Base-by-base conservation (phyloP, 2,888 invertebrate genomes). In the Heteropelma amictum region DNA sequence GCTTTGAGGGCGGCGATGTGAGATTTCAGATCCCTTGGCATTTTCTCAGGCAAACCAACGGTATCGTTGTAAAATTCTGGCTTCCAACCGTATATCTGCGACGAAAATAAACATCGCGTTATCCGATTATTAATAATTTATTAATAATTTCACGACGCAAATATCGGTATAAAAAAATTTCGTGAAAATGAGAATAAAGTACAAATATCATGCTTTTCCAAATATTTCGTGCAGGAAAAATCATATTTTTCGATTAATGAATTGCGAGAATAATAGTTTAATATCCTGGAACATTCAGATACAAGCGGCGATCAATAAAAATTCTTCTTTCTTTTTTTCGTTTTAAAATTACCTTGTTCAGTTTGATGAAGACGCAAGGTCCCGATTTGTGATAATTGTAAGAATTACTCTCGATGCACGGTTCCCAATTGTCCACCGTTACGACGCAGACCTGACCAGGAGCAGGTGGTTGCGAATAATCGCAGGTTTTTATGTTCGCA, bases 291-390 rank as follows among this genome's bases (percentile, higher is more conserved):
- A n/a, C n/a, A n/a, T n/a, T n/a, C n/a, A n/a, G n/a, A n/a, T n/a
- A n/a, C n/a, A n/a, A n/a, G n/a, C n/a, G n/a, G n/a, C n/a, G n/a
- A n/a, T n/a, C n/a, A n/a, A n/a, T n/a, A n/a, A n/a, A n/a, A n/a
- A n/a, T n/a, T n/a, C n/a, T n/a, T n/a, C n/a, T n/a, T n/a, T n/a
- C n/a, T n/a, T n/a, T n/a, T n/a, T n/a, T n/a, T n/a, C n/a, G n/a
- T n/a, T 42, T 14, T 63, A 17, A 1, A 8, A 51, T 67, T 81
- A 93, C 93, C 90, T 96, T 97, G 90, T 99, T 99, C 40, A 99
- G 91, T 89, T 99, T 99, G 68, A 99, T 91, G 87, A 98, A 95
- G 77, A 99, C 92, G 90, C 99, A 99, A 0, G 99, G 99, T 17
- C 95, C 94, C 42, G 97, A 97, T 86, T 94, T 94, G 87, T 96